Percentiles rank a stretch among this genome's conserved stretches.
phyloP scores from a whole-genome alignment of 2,888 invertebrate species.

The Pristionchus arcanus region DNA sequence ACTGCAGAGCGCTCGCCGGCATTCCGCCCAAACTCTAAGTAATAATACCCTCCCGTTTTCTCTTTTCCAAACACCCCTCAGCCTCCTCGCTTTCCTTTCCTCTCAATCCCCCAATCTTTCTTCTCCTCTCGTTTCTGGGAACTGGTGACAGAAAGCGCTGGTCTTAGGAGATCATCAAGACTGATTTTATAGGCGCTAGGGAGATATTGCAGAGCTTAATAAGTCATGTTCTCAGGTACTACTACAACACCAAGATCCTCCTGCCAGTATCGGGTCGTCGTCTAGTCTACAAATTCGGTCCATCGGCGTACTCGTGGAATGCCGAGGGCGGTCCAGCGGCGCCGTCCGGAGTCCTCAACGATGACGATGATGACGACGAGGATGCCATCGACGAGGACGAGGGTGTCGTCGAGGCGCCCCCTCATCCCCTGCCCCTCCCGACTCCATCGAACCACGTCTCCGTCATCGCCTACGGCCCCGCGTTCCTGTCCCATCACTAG shows the following conservation, averaged over 20 bases:
- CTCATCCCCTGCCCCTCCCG: neutral
- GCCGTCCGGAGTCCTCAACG: neutral
- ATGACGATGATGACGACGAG: slow-evolving; percentile 14
- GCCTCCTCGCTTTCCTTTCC: slow-evolving; percentile 29
- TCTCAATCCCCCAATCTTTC: neutral
- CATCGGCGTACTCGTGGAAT: slow-evolving; percentile 80
- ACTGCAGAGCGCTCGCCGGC: slow-evolving; percentile 55
- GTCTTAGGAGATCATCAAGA: no score
- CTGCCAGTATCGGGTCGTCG: slow-evolving; percentile 80
- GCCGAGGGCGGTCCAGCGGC: slow-evolving; percentile 28
- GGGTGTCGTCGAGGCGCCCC: neutral
- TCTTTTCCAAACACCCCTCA: neutral
- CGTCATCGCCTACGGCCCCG: neutral
- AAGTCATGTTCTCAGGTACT: no score
- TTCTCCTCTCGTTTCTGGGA: slow-evolving; percentile 10
- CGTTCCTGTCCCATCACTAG: neutral
- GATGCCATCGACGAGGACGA: slow-evolving; percentile 35
- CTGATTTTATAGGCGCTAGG: no score
- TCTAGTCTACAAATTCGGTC: slow-evolving; percentile 79
- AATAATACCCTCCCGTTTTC: slow-evolving; percentile 28
- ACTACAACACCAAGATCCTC: slow-evolving; percentile 79
- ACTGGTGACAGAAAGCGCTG: slow-evolving; percentile 21
- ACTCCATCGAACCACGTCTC: neutral
- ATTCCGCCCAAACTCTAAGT: slow-evolving; percentile 46
- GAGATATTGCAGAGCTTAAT: no score